phyloP scores from a whole-genome alignment of 2,113 vertebrate species.

The Nipponia nippon region DNA sequence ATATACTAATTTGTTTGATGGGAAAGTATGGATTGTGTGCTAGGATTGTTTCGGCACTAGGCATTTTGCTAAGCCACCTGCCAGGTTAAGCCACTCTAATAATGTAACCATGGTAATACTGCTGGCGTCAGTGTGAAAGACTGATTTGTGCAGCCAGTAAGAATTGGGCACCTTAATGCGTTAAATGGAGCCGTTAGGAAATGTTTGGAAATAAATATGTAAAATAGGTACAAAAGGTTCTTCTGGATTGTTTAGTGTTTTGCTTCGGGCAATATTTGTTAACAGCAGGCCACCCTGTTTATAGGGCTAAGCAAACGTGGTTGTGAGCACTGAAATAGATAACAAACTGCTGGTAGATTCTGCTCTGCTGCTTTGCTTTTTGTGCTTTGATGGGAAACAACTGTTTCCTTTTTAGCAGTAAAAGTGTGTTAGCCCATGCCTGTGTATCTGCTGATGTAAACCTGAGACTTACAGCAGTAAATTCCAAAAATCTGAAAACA shows the following conservation, averaged over 20 bases:
- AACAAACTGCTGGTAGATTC: neutral
- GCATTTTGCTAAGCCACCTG: constrained; percentile 43
- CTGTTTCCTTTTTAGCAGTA: neutral
- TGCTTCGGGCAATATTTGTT: constrained; percentile 29
- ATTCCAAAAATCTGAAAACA: neutral
- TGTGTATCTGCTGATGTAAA: neutral
- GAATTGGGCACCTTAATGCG: neutral
- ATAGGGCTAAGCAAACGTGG: neutral
- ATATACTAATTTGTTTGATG: neutral
- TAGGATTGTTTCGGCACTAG: neutral
- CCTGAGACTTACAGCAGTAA: neutral
- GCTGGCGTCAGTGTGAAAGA: neutral
- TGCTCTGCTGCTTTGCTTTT: constrained; percentile 17
- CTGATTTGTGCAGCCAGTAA: constrained; percentile 19
- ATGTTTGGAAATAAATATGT: constrained; percentile 36
- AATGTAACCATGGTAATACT: constrained; percentile 51
- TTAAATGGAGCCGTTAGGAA: constrained; percentile 18
- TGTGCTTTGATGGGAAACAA: constrained; percentile 20
- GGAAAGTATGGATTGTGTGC: neutral
- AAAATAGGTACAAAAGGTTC: constrained; percentile 40
- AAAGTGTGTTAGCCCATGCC: neutral
- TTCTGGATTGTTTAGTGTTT: constrained; percentile 5
- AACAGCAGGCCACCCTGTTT: constrained; percentile 42
- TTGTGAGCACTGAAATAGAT: neutral
- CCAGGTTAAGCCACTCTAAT: constrained; percentile 48